phyloP scores from a whole-genome alignment of 2,888 invertebrate genomes.

The Macropis europaea region DNA sequence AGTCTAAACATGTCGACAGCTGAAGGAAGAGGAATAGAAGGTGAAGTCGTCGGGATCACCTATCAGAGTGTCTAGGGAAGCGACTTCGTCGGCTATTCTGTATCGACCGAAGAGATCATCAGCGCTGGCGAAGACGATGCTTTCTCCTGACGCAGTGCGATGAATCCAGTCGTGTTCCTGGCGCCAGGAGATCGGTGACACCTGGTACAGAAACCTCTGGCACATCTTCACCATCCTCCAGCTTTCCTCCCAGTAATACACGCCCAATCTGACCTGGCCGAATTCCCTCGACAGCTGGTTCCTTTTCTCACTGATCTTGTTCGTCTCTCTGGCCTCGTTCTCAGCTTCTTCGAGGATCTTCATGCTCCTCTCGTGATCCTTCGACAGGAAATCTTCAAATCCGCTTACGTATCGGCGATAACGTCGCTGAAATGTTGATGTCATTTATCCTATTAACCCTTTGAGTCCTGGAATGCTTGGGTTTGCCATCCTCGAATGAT shows the following conservation, averaged over 20 bases:
- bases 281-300: conserved; percentile 67
- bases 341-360: conserved; percentile 81
- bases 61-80: conserved; percentile 66
- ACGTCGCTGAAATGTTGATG: conserved; percentile 50
- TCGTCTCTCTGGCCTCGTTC: conserved; percentile 78
- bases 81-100: conserved; percentile 45
- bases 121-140: conserved; percentile 13
- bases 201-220: conserved; percentile 85
- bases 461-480: no score
- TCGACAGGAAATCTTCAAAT: conserved; percentile 83
- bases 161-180: conserved; percentile 79
- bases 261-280: conserved; percentile 74
- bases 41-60: conserved; percentile 39
- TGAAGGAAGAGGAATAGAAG: not conserved
- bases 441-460: no score
- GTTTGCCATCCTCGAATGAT: no score
- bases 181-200: conserved; percentile 85
- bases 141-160: conserved; percentile 49
- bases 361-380: conserved; percentile 84
- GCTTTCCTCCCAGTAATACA: conserved; percentile 84
- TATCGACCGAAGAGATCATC: conserved; percentile 60
- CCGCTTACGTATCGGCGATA: conserved; percentile 81
- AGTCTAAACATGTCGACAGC: no score
- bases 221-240: conserved; percentile 85
- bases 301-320: conserved; percentile 48